A percentile compares a stretch with the other conserved stretches of the same genome.
Evolutionary conservation across 2,113 vertebrate species (phyloP).

Genomic region (Neotragus pygmaeus): DNA sequence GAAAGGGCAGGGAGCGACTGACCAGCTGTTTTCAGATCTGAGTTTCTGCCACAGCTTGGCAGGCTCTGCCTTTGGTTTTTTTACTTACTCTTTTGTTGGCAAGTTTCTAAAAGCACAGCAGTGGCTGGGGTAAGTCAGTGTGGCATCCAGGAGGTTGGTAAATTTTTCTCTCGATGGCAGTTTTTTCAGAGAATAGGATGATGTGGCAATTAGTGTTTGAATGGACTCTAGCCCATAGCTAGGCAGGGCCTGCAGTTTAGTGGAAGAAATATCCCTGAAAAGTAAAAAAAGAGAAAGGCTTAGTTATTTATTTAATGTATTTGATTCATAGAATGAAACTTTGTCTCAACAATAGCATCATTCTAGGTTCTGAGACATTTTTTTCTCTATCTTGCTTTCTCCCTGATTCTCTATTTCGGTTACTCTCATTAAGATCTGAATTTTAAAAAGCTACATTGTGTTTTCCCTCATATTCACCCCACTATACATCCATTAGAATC

Average conservation of each 20-base stretch:
- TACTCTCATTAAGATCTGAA: not conserved
- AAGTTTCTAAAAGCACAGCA: slow-evolving; percentile 92
- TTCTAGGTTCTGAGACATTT: not conserved
- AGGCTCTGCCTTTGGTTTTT: not conserved
- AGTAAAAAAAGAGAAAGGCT: not conserved
- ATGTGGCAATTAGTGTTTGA: slow-evolving; percentile 84
- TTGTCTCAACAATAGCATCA: not conserved
- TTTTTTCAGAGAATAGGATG: slow-evolving; percentile 87
- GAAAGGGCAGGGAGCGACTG: not conserved
- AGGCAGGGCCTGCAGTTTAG: slow-evolving; percentile 87
- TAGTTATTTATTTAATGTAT: slow-evolving; percentile 13
- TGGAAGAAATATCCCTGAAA: slow-evolving; percentile 91
- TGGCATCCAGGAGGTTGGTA: slow-evolving; percentile 84
- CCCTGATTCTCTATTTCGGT: not conserved
- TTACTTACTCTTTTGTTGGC: slow-evolving; percentile 83
- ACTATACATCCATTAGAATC: not conserved
- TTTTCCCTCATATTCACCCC: not conserved
- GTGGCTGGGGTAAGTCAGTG: slow-evolving; percentile 93
- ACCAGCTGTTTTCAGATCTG: not conserved
- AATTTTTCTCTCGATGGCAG: slow-evolving; percentile 89
- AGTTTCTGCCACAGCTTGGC: not conserved
- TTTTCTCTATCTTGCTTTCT: not conserved
- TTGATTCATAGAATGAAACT: not conserved
- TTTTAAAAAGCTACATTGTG: not conserved
- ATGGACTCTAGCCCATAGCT: slow-evolving; percentile 85